Evolutionary conservation across 2,888 invertebrate genomes (phyloP), one percentile per base, ranked within the genome.

Genomic region (Cistogaster globosa): DNA sequence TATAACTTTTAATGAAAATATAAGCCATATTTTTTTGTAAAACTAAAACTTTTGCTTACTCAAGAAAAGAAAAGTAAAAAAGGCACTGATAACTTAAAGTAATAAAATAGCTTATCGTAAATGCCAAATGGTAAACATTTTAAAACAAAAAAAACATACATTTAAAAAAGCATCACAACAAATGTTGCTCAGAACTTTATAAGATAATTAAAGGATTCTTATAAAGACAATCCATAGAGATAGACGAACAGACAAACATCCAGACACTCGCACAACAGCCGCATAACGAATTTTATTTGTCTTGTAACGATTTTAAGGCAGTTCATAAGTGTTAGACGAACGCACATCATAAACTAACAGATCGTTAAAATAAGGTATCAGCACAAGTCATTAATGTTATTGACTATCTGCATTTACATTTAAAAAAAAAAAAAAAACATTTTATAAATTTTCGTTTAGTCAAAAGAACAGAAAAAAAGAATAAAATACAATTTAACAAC

Each of bases 291-390:
- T 86, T 84, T 26, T 18, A 57, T 57, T 63, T 51, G 48, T 51
- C 62, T 72, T 57, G 42, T 74, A 76, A 69, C 72, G 74, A 80
- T 75, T 79, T 65, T 16, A 67, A 71, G 20, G 38, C 36, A n/a
- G 62, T 63, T 32, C 87, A 88, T 87, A 89, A 89, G 90, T 89
- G 90, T 89, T 86, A 60, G 86, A 89, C 88, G 87, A 84, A 67
- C 85, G 83, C 89, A 89, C 89, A 88, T 88, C 90, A 80, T 91
- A 90, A 91, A 91, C 88, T 90, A 90, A 89, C 91, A 90, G 90
- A 89, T 90, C 89, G 88, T 89, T 88, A 89, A 89, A 88, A 76
- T 63, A 55, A 67, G 80, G 83, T 57, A 60, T 65, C 53, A 53
- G 42, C 58, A 75, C 45, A 81, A 86, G 79, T 86, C 89, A 90